These are phyloP conservation scores for Ophiothrix spiculata DNA, from an alignment of 35 echinoderm and acorn worm species.

Conservation along the genomic window DNA sequence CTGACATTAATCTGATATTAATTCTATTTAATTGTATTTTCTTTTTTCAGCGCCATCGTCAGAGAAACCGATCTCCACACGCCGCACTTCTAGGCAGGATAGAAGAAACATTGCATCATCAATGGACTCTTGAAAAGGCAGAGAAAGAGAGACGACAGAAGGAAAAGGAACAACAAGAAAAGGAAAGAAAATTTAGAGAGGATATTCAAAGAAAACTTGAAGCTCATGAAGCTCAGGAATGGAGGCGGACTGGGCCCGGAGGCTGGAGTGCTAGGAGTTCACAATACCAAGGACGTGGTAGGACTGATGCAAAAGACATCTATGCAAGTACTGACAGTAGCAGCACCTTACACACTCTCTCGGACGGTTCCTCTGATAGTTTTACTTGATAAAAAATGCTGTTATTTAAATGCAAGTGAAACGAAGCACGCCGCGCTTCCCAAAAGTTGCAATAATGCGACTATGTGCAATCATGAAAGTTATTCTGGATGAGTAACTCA, in stretches of 20 bases:
- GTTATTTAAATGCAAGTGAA: no score
- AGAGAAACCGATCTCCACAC: constrained; percentile 64
- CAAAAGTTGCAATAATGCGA: no score
- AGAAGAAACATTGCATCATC: constrained; percentile 65
- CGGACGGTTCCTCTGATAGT: neutral
- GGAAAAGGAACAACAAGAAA: constrained; percentile 41
- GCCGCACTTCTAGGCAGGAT: constrained; percentile 73
- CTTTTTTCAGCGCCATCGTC: constrained; percentile 81
- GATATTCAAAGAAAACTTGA: constrained; percentile 40
- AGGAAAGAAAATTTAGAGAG: constrained; percentile 39
- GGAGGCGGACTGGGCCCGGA: neutral
- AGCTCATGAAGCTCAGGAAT: neutral
- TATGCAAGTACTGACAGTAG: neutral
- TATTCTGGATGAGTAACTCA: no score
- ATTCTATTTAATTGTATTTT: no score
- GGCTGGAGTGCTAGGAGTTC: neutral
- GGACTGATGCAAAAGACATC: neutral
- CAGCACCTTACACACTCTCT: neutral
- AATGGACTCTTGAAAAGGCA: constrained; percentile 59
- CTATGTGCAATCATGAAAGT: no score
- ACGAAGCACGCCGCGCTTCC: no score
- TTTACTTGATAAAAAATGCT: no score
- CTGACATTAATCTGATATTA: no score
- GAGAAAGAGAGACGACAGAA: constrained; percentile 37
- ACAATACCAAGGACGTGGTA: neutral